Evolutionary conservation across 2,797 vertebrate species (phyloP), one percentile per base, ranked within the genome.

Genomic region (Loriculus beryllinus): DNA sequence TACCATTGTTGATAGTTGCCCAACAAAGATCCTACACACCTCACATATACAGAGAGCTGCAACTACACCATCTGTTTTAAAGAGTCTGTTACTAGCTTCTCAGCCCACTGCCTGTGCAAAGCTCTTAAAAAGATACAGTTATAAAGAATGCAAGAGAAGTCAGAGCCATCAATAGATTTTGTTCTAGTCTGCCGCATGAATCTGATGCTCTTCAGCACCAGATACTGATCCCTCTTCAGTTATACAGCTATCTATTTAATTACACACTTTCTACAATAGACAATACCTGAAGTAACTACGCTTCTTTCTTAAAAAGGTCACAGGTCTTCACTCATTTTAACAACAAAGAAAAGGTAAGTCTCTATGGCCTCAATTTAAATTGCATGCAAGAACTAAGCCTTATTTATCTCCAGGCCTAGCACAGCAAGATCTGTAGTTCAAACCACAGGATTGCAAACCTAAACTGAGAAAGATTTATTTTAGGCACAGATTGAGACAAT

Each of bases 1-100:
- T 81, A 65, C n/a, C 76, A 51, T 13, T 82, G 69, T n/a, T 87
- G 84, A 75, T 16, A 88, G 74, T 49, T 83, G 76, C 90, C 69
- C 84, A 88, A 81, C 69, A 84, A 74, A 86, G 69, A 93, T 78
- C 82, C 82, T 78, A 89, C 88, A 93, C 75, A 85, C 45, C 69
- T 88, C 70, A 19, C 52, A 77, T 48, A 62, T 18, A 82, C 21
- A 45, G 68, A 64, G n/a, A 80, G n/a, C 68, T 80, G 75, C 48
- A 92, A 74, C 71, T 68, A 92, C 60, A 85, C 68, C 68, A 94
- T 68, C 88, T 94, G 88, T 48, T 77, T 64, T 33, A 72, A 72
- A 17, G 76, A 78, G 84, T 72, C 68, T 93, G 72, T 62, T 71
- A 87, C 56, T 39, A 81, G 71, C 74, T 93, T 82, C 64, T 75